A percentile compares a stretch with the other conserved stretches of the same genome.
phyloP scores from a whole-genome alignment of 2,797 vertebrate genomes.

The Scomberomorus guttatus region DNA sequence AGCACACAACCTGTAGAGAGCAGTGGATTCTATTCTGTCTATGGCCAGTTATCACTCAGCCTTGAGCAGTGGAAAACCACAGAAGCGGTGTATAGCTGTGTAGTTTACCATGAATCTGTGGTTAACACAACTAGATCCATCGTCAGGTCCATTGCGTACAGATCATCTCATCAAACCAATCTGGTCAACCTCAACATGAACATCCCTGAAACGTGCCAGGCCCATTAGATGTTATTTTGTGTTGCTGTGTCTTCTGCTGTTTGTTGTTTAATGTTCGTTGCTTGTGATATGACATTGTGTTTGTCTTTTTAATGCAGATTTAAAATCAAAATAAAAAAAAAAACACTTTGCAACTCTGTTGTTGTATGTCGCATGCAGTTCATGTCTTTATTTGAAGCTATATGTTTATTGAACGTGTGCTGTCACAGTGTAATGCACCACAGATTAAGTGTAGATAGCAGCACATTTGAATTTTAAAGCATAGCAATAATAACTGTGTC shows the following conservation, averaged over 20 bases:
- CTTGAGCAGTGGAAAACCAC: conserved; percentile 23
- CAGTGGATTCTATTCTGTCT: conserved; percentile 66
- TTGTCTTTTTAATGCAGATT: conserved; percentile 79
- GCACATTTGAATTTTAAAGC: neutral
- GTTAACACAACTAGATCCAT: conserved; percentile 60
- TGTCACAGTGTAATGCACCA: conserved; percentile 7
- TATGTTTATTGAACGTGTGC: conserved; percentile 4
- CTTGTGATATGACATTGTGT: conserved; percentile 73
- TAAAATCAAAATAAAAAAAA: conserved; percentile 81
- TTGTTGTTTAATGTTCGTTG: conserved; percentile 72
- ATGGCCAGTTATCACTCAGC: conserved; percentile 77
- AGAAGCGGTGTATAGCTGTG: conserved; percentile 63
- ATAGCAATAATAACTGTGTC: neutral
- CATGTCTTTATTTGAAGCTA: conserved; percentile 47
- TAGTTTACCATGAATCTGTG: conserved; percentile 81
- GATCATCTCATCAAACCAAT: conserved; percentile 62
- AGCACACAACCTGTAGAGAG: conserved; percentile 69
- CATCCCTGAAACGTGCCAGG: conserved; percentile 69
- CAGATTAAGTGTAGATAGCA: neutral
- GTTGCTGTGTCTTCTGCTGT: conserved; percentile 63
- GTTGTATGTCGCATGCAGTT: conserved; percentile 67
- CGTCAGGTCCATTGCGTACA: conserved; percentile 62
- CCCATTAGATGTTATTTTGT: conserved; percentile 69
- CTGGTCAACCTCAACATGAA: conserved; percentile 80
- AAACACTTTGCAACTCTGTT: conserved; percentile 61